Evolutionary conservation across 2,797 vertebrate genomes (phyloP).

Genomic region (Anniella stebbinsi): DNA sequence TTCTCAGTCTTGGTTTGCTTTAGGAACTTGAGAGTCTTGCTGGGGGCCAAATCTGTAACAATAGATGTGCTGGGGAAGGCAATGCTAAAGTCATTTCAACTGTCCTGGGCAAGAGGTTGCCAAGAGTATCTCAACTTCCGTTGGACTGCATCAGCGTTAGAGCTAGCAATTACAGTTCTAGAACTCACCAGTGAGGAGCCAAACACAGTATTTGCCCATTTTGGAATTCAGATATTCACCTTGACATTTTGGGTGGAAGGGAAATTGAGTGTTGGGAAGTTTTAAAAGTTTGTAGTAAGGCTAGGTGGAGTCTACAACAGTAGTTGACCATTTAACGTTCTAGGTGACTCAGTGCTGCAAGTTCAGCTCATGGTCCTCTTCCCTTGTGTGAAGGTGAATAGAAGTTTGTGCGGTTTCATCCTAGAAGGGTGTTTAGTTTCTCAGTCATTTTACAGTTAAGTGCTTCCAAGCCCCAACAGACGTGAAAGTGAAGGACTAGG

Average conservation of each 20-base stretch:
- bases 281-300: neutral
- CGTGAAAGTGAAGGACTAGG: neutral
- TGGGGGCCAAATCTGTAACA: neutral
- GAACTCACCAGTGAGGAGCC: neutral
- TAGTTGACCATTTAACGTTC: neutral
- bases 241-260: neutral
- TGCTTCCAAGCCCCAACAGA: constrained; percentile 27
- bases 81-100: neutral
- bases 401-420: constrained; percentile 16
- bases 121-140: neutral
- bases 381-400: neutral
- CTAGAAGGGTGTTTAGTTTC: constrained; percentile 39
- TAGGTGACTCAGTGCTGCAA: neutral
- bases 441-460: constrained; percentile 41
- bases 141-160: neutral
- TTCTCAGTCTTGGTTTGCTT: neutral
- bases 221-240: constrained; percentile 1
- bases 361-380: constrained; percentile 31
- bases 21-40: neutral
- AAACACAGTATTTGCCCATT: neutral
- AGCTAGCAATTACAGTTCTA: neutral
- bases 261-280: constrained; percentile 3
- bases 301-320: neutral
- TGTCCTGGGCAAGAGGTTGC: neutral
- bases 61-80: neutral